Base-by-base conservation (phyloP, 2,113 vertebrate genomes). In the Onychostruthus taczanowskii region DNA sequence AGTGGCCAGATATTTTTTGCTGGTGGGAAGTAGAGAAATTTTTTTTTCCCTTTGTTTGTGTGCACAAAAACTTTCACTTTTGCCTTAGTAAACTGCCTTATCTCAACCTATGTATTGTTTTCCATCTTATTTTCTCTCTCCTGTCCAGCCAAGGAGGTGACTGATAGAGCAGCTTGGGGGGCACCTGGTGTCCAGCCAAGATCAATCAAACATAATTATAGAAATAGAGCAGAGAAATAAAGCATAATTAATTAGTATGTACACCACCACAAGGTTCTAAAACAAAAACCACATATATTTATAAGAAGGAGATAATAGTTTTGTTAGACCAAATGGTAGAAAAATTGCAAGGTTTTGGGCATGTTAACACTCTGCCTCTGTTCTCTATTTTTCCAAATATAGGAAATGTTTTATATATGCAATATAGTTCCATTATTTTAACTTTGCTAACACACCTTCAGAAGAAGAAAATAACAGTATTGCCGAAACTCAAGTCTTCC, bases 71-170 rank as follows among this genome's bases (percentile, higher is more conserved):
- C 14, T 43, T 76, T 62, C 15, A 28, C 33, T 67, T 68, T 39
- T 53, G 8, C 4, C 37, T 62, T 33, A 20, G 41, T 31, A 49
- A 89, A 43, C 12, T 3, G 0, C 18, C 7, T 56, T 69, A 35
- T 31, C 14, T 55, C 70, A 43, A 20, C 4, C 10, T 41, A 37
- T 0, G 0, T 3, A 1, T 6, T 49, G 4, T 63, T 63, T 49
- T 63, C 35, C 26, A 14, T 27, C 15, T 43, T 20, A 49, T 69
- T 35, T 49, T 49, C 22, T 16, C 26, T 84, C 6, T 17, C 21
- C 24, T 37, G 12, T 43, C 14, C 49, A 49, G 56, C 8, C 49
- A 56, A 84, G 41, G 26, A 37, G 10, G 10, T 0, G 0, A 55
- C 26, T 23, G 63, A 33, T 20, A 49, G 41, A 76, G 24, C 2